Conservation (phyloP, 2,888 invertebrate genomes). For the Tribolium freemani region DNA sequence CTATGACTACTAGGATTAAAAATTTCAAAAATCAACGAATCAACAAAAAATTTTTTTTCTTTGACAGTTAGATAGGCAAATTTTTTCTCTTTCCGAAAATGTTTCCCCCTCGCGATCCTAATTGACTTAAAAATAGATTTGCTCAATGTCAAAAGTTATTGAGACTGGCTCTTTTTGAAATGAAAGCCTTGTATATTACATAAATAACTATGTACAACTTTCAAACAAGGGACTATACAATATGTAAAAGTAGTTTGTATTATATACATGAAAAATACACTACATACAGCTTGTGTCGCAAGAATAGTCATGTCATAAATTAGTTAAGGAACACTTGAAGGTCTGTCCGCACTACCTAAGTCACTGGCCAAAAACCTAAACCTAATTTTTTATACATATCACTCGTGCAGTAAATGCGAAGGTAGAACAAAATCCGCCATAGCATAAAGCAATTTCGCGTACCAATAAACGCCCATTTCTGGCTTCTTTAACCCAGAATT, state of each 20-base stretch:
- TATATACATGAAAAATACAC: constrained; percentile 59
- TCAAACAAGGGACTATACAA: constrained; percentile 54
- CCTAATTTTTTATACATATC: constrained; percentile 42
- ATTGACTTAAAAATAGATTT: no score
- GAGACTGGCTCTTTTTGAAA: no score
- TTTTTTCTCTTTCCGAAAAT: no score
- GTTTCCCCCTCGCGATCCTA: no score
- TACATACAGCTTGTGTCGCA: constrained; percentile 48
- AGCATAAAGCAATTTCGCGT: constrained; percentile 84
- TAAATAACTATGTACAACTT: constrained; percentile 58
- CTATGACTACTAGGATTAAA: no score
- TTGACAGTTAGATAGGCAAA: no score
- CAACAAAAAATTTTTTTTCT: no score
- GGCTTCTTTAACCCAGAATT: constrained; percentile 41
- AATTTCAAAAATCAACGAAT: no score
- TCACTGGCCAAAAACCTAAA: constrained; percentile 54
- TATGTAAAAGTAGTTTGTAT: constrained; percentile 37
- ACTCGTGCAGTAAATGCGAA: constrained; percentile 58
- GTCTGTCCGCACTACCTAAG: constrained; percentile 33
- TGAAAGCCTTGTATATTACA: no score
- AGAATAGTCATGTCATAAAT: constrained; percentile 37
- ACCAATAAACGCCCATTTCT: constrained; percentile 87
- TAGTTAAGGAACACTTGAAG: constrained; percentile 50
- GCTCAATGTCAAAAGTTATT: no score
- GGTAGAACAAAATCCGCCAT: constrained; percentile 82